Base-by-base conservation (phyloP, 1,140 invertebrate species). In the Scaptodrosophila lebanonensis region DNA sequence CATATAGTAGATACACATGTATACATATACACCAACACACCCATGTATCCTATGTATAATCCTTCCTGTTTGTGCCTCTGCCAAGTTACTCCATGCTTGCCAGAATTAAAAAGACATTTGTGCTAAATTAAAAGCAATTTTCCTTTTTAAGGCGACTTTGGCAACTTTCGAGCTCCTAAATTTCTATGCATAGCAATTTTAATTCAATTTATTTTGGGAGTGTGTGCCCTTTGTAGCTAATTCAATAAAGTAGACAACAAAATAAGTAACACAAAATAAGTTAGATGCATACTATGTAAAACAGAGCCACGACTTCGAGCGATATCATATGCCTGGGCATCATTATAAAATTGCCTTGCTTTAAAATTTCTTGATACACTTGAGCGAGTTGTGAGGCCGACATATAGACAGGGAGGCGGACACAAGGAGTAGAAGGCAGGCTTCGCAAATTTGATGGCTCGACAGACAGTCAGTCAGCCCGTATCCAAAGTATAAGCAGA, bases 121-220 rank as follows among this genome's bases (percentile, higher is more conserved):
- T 61, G 75, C 56, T 62, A 63, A 75, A 82, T 67, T 82, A 82
- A 79, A 82, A 82, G 64, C 60, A 82, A 82, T 63, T 79, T n/a
- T 75, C 53, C 52, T 64, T 59, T 56, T 49, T 44, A 47, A 53
- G 43, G 13, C 25, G 29, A 30, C 49, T 54, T 59, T 36, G 33
- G 3, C 42, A 47, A 43, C 27, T 29, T 18, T 17, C 35, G n/a
- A 42, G 20, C 57, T 57, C 11, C 54, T 49, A 52, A 59, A 64
- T 65, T 72, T 65, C 22, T 59, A 16, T 50, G 54, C 47, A 39
- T 64, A 72, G 59, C 73, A 63, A 66, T 82, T n/a, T 79, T 79
- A 79, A 79, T 79, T 79, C 61, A 75, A 79, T 79, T 82, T 82
- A 79, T 82, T 79, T 65, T 25, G 16, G 33, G 17, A 47, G 20